Evolutionary conservation across 2,797 vertebrate genomes (phyloP), one percentile per base, ranked within the genome.

Genomic region (Hyperoplus immaculatus): DNA sequence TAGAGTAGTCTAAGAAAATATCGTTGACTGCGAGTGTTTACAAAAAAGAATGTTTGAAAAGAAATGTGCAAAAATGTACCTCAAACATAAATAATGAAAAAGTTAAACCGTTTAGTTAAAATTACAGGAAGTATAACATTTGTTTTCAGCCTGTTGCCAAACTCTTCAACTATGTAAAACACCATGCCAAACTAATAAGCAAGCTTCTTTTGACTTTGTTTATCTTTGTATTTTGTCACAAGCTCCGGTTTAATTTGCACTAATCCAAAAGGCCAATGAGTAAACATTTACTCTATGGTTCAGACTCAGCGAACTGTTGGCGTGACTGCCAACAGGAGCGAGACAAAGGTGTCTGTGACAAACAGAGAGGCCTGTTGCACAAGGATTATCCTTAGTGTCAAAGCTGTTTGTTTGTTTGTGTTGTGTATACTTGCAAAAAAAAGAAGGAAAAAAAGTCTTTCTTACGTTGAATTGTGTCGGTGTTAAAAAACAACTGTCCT

Each of bases 401-500:
- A 43, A 18, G n/a, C 13, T 49, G 6, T 56, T 0, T 66, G 1
- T 59, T 39, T 53, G 18, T 53, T 43, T 61, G 46, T 70, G 42
- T 67, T 39, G 7, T 5, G 0, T 56, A 50, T 6, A 16, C 45
- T 45, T 36, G 14, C 13, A 7, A 41, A 53, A 29, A 56, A 38
- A 45, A 16, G 41, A 29, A 46, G 29, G 29, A 29, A 29, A 29
- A 29, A 29, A 29, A 29, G 29, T 29, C 29, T 29, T 29, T 70
- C 5, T 51, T 49, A 38, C 15, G 9, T 78, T 45, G 66, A 78
- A 18, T 4, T 13, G 5, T 47, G 21, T 55, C 56, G 46, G 61
- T 72, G 50, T 77, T 77, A 7, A 61, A 49, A 38, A 61, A 55
- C 18, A 63, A 11, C 72, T 53, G 45, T 78, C 65, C 54, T 77